These are phyloP conservation scores for Phrynocephalus vlangalii DNA, from an alignment of 2,797 vertebrate species.

Conservation along the genomic window DNA sequence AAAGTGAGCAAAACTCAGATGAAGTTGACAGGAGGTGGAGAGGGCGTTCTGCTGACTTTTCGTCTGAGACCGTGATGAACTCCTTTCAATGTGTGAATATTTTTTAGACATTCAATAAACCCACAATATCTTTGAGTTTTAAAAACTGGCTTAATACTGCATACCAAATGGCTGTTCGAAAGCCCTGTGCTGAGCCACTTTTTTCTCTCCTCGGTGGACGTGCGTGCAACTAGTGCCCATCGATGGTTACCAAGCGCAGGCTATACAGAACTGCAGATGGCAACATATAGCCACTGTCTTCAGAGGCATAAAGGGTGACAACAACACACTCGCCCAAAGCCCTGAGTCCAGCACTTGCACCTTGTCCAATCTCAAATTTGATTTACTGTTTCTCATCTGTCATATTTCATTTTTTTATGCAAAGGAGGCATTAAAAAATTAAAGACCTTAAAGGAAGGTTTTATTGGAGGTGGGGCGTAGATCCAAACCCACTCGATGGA, in stretches of 20 bases:
- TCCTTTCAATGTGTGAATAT: neutral
- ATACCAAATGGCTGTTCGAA: neutral
- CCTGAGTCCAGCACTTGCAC: accelerated
- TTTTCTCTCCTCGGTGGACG: neutral
- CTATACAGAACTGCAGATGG: neutral
- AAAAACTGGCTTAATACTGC: neutral
- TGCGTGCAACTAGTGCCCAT: neutral
- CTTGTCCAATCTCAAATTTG: neutral
- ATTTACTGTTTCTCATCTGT: slow-evolving; percentile 11
- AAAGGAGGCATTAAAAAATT: neutral
- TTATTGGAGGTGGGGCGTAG: neutral
- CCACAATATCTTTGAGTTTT: no score
- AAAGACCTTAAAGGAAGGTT: neutral
- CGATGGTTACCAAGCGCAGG: slow-evolving; percentile 1
- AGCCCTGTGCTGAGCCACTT: neutral
- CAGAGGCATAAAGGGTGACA: slow-evolving; percentile 2
- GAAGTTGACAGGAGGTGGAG: neutral
- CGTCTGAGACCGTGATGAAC: neutral
- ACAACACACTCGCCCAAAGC: neutral
- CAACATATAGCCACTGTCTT: neutral
- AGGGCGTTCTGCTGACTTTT: neutral
- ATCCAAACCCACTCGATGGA: neutral
- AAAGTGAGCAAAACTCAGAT: neutral
- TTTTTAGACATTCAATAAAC: neutral
- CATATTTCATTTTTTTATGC: slow-evolving; percentile 1